These are phyloP conservation scores for Heliothis virescens DNA, from an alignment of 1,140 invertebrate genomes.

Conservation along the genomic window DNA sequence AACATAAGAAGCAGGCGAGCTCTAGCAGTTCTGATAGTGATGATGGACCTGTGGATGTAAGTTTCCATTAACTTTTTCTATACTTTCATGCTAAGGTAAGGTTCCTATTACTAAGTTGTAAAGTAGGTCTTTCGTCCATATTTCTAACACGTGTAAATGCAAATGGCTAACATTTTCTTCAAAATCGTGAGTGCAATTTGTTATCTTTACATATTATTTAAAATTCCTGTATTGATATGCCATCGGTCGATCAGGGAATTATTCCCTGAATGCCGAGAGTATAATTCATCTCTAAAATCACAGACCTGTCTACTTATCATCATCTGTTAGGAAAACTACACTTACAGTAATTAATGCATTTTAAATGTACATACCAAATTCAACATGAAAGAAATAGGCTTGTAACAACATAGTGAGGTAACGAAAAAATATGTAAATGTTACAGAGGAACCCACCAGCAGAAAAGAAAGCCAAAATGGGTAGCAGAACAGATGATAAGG, in stretches of 20 bases:
- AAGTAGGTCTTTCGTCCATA: not conserved
- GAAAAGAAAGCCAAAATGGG: conserved; percentile 82
- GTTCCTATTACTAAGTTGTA: not conserved
- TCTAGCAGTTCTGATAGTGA: conserved; percentile 82
- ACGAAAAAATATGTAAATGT: conserved; percentile 21
- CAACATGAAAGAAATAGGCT: too few relatives aligned
- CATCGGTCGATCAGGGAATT: too few relatives aligned
- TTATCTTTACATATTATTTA: too few relatives aligned
- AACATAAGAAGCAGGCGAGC: conserved; percentile 79
- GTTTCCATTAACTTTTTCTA: conserved; percentile 45
- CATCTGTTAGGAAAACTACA: not conserved
- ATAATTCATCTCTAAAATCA: too few relatives aligned
- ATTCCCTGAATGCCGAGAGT: too few relatives aligned
- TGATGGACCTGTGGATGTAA: conserved; percentile 84
- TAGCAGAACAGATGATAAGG: conserved; percentile 79
- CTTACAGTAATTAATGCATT: too few relatives aligned
- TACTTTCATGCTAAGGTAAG: conserved; percentile 15
- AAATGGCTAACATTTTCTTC: not conserved
- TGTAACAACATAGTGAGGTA: too few relatives aligned
- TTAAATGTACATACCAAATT: too few relatives aligned
- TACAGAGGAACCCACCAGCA: conserved; percentile 81
- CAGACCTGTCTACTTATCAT: not conserved
- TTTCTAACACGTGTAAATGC: conserved; percentile 28
- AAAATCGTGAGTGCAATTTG: not conserved
- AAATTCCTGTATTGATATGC: too few relatives aligned